phyloP scores from a whole-genome alignment of 2,113 vertebrate species.

The Oreochromis niloticus region DNA sequence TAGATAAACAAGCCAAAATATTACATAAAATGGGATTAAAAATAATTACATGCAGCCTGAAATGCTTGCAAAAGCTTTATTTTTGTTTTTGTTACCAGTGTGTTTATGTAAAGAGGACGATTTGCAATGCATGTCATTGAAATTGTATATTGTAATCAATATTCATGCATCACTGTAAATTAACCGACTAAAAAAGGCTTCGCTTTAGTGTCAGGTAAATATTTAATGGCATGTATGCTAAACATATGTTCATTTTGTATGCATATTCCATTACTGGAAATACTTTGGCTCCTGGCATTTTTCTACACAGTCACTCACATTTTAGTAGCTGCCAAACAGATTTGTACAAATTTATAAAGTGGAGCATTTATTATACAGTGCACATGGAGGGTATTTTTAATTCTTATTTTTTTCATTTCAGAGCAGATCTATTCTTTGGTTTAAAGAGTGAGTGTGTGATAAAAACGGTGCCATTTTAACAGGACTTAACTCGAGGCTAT shows the following conservation, averaged over 20 bases:
- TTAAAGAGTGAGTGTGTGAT: neutral
- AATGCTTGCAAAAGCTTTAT: neutral
- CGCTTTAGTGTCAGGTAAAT: neutral
- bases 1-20: neutral
- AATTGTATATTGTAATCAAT: neutral
- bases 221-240: neutral
- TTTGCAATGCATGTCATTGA: neutral
- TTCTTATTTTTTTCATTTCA: neutral
- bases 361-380: neutral
- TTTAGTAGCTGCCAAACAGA: neutral
- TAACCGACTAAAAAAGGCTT: neutral
- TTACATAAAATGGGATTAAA: slow-evolving; percentile 15
- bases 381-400: neutral
- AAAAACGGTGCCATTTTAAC: neutral
- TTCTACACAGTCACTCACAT: neutral
- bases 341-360: neutral
- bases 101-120: neutral
- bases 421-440: neutral
- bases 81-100: neutral
- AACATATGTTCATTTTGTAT: neutral
- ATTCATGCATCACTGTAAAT: neutral
- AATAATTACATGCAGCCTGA: neutral
- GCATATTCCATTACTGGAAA: neutral
- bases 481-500: neutral
- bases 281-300: neutral